Conservation (phyloP, 2,113 vertebrate species). For the Ibidorhyncha struthersii region DNA sequence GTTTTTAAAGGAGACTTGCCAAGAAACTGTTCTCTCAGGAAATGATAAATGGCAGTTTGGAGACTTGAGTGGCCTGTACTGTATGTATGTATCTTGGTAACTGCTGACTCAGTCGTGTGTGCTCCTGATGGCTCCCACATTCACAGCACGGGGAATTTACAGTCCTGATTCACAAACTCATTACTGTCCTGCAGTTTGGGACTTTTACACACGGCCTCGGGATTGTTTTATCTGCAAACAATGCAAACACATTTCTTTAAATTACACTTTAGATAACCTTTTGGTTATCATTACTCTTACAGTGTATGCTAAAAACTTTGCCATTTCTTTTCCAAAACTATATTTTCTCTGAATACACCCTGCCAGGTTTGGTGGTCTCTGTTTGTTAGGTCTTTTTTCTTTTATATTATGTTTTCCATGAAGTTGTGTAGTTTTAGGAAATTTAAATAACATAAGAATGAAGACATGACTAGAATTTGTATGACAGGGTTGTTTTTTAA, state of each 20-base stretch:
- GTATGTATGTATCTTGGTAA: conserved; percentile 56
- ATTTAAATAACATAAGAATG: neutral
- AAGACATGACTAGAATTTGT: neutral
- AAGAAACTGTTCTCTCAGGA: conserved; percentile 72
- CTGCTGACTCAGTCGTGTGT: conserved; percentile 65
- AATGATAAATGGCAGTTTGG: conserved; percentile 73
- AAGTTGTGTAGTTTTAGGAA: neutral
- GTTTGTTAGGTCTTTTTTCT: neutral
- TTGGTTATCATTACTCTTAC: conserved; percentile 21
- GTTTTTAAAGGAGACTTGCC: conserved; percentile 68
- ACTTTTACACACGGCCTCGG: neutral
- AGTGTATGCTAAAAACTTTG: neutral
- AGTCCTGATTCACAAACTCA: conserved; percentile 44
- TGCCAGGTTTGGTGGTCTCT: neutral
- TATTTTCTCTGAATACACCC: neutral
- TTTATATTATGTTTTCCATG: neutral
- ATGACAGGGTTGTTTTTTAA: neutral
- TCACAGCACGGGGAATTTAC: conserved; percentile 32
- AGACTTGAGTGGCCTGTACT: conserved; percentile 57
- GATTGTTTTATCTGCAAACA: conserved; percentile 50
- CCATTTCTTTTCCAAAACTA: neutral
- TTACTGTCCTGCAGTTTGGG: conserved; percentile 13
- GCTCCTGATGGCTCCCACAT: conserved; percentile 61
- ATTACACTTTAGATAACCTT: conserved; percentile 48
- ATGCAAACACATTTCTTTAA: conserved; percentile 27